Percentiles rank a stretch among this genome's conserved stretches.
phyloP scores from a whole-genome alignment of 1,140 invertebrate genomes.

The Brachystomella parvula region DNA sequence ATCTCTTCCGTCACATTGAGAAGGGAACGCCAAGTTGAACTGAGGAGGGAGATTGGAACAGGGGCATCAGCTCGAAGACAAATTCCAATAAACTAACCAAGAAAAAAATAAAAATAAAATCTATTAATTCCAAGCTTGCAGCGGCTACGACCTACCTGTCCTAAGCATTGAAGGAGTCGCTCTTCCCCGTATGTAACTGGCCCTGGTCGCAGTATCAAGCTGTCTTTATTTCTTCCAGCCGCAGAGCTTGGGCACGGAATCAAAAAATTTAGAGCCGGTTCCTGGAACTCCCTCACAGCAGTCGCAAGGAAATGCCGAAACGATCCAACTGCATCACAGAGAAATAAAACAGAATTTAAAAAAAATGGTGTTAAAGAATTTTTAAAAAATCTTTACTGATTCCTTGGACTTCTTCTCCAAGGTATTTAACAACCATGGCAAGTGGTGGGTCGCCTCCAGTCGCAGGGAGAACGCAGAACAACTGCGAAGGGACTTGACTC shows the following conservation, averaged over 20 bases:
- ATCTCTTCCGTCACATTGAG: slow-evolving; percentile 32
- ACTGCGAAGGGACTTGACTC: slow-evolving; percentile 40
- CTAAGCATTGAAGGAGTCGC: slow-evolving; percentile 44
- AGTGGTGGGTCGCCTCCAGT: slow-evolving; percentile 45
- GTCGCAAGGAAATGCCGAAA: slow-evolving; percentile 46
- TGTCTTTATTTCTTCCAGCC: slow-evolving; percentile 39
- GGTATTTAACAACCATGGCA: slow-evolving; percentile 44
- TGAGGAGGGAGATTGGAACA: slow-evolving; percentile 43
- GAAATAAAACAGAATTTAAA: not conserved
- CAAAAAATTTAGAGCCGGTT: slow-evolving; percentile 39
- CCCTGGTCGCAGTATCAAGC: slow-evolving; percentile 42
- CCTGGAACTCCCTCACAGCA: slow-evolving; percentile 42
- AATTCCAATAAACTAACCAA: slow-evolving; percentile 41
- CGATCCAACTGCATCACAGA: slow-evolving; percentile 39
- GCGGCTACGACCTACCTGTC: slow-evolving; percentile 37
- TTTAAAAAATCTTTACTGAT: slow-evolving; percentile 39
- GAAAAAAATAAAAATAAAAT: not conserved
- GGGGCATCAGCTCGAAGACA: slow-evolving; percentile 46
- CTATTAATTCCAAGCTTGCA: not conserved
- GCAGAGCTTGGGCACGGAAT: slow-evolving; percentile 40
- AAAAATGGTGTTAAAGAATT: no score
- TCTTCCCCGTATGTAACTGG: slow-evolving; percentile 43
- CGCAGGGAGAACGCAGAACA: slow-evolving; percentile 44
- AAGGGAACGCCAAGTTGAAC: slow-evolving; percentile 43
- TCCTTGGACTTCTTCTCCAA: slow-evolving; percentile 46